Evolutionary conservation across 1,140 invertebrate species (phyloP), one percentile per base, ranked within the genome.

Genomic region (Solenopsis fugax): DNA sequence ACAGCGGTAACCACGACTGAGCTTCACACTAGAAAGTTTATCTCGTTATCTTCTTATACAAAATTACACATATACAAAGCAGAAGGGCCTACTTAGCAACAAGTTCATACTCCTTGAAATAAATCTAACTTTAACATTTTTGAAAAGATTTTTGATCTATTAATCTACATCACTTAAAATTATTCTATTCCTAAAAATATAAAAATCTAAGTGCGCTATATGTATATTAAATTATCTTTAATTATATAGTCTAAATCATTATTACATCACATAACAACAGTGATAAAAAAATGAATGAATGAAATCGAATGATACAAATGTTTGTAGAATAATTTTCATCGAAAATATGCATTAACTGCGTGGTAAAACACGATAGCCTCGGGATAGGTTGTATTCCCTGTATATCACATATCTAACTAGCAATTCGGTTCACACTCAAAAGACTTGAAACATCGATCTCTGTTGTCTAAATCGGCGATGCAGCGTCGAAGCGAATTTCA

Each of bases 401-500:
- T 54, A 45, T 82, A 82, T 56, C 67, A 45, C 80, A 58, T 73
- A 16, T 34, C 80, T 34, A 60, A 60, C 41, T 34, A 45, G 13
- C 21, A 54, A 82, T 60, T 50, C 29, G 56, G 13, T 60, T 60
- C 24, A 24, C 13, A 60, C 67, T 72, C 67, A 82, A 82, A 82
- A 54, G 80, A 58, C 24, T 41, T 9, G 54, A 18, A 34, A 82
- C 48, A 82, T 82, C 80, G 67, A 82, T 82, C n/a, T 34, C 21
- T 13, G 41, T 50, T 21, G 65, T 67, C 24, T 21, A 34, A 48
- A 50, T 56, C 73, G 78, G 37, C 52, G 81, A 58, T 85, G 86
- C 87, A 91, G 91, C 89, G 92, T 82, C 90, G 88, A 89, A 90
- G 87, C 76, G 81, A 90, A 92, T 92, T 93, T 91, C 81, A 88